Conservation (phyloP, 37 sponge, comb jelly and placozoan genomes). For the Bolinopsis microptera region DNA sequence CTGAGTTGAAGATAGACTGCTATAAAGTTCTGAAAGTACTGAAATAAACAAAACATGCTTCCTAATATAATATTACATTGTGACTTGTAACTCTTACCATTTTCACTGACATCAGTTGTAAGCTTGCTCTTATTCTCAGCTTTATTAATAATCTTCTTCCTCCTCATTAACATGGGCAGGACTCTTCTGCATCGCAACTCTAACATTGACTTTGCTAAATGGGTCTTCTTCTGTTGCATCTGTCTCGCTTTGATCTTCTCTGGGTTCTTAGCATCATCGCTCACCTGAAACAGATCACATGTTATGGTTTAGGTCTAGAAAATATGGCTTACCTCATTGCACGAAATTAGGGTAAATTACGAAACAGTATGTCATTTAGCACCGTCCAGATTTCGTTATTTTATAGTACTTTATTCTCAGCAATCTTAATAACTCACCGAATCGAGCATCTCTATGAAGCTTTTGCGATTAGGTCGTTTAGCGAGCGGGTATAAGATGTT, state of each 20-base stretch:
- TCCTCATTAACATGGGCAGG: slow-evolving; percentile 6
- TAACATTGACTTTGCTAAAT: slow-evolving; percentile 4
- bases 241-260: not conserved
- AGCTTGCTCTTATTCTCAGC: not conserved
- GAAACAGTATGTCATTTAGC: too few relatives aligned
- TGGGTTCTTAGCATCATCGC: not conserved
- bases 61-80: too few relatives aligned
- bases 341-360: too few relatives aligned
- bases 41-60: too few relatives aligned
- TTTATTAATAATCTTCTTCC: not conserved
- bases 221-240: slow-evolving; percentile 32
- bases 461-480: not conserved
- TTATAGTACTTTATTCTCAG: too few relatives aligned
- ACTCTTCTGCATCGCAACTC: slow-evolving; percentile 36
- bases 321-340: too few relatives aligned
- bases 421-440: too few relatives aligned
- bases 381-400: too few relatives aligned
- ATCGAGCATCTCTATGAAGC: slow-evolving; percentile 16
- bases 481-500: not conserved
- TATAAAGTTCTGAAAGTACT: too few relatives aligned
- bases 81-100: not conserved
- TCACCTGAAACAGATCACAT: too few relatives aligned
- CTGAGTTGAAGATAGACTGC: too few relatives aligned
- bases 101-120: not conserved
- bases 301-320: too few relatives aligned